Evolutionary conservation across 2,797 vertebrate species (phyloP).

Genomic region (Melanotaenia parkinsoni): DNA sequence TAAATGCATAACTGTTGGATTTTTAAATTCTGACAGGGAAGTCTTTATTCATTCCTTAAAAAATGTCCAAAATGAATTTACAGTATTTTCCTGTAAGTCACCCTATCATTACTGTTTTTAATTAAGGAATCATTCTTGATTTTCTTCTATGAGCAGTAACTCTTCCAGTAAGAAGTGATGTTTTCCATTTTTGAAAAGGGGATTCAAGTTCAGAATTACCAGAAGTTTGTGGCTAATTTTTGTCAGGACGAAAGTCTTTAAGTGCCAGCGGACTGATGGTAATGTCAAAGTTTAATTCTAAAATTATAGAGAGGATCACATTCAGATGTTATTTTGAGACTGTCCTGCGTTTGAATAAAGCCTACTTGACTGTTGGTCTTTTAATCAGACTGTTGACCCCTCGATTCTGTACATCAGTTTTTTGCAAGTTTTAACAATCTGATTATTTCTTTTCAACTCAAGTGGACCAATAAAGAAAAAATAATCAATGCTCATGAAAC

Average conservation of each 20-base stretch:
- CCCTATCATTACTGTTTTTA: background rate
- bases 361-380: no score
- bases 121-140: background rate
- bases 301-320: background rate
- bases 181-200: background rate
- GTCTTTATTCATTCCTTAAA: background rate
- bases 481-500: background rate
- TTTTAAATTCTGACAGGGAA: slow-evolving; percentile 13
- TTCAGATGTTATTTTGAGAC: background rate
- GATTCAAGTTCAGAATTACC: background rate
- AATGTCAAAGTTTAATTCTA: background rate
- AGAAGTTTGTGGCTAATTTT: background rate
- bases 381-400: background rate
- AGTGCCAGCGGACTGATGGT: background rate
- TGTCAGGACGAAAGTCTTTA: background rate
- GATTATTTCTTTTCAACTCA: background rate
- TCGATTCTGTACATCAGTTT: background rate
- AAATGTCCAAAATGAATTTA: background rate
- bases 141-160: background rate
- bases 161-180: no score
- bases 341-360: background rate
- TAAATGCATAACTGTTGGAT: background rate
- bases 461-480: background rate
- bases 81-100: background rate
- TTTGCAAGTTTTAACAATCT: no score